Percentiles rank a stretch among this genome's conserved stretches.
These are phyloP conservation scores for Drosophila repleta DNA, from an alignment of 1,140 invertebrate genomes.

Conservation along the genomic window DNA sequence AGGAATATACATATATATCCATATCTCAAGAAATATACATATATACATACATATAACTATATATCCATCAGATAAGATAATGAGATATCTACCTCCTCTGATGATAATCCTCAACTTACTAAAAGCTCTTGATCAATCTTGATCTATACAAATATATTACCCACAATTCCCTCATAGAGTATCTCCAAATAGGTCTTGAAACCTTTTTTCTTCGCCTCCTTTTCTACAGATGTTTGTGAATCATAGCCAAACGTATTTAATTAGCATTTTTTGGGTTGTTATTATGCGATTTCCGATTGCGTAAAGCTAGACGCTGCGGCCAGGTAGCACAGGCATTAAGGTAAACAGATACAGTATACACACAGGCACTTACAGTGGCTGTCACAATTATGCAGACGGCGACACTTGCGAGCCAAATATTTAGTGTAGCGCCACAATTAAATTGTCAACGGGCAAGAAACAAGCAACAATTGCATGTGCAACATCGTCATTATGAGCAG, in stretches of 20 bases:
- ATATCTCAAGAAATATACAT: too few species aligned
- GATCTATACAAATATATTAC: too few species aligned
- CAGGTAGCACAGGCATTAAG: background rate
- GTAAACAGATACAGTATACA: slow-evolving; percentile 1
- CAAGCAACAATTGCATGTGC: background rate
- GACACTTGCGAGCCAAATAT: background rate
- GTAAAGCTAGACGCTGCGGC: slow-evolving; percentile 17
- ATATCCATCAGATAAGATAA: too few species aligned
- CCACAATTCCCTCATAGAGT: too few species aligned
- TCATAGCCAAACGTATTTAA: slow-evolving; percentile 29
- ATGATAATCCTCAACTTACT: too few species aligned
- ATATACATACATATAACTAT: too few species aligned
- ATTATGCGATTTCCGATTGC: slow-evolving; percentile 29
- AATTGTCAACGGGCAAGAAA: background rate
- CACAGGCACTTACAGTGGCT: slow-evolving; percentile 30
- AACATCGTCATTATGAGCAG: background rate
- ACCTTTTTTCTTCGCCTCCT: background rate
- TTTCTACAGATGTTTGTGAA: slow-evolving; percentile 4
- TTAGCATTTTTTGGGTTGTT: slow-evolving; percentile 31
- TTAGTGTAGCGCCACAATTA: slow-evolving; percentile 8
- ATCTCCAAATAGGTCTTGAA: background rate
- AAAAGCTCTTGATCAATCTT: too few species aligned
- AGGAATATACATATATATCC: too few species aligned
- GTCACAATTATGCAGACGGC: slow-evolving; percentile 26
- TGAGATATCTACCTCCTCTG: too few species aligned